phyloP scores from a whole-genome alignment of 35 echinoderm and acorn worm species.

The Nesometra sesokonis region DNA sequence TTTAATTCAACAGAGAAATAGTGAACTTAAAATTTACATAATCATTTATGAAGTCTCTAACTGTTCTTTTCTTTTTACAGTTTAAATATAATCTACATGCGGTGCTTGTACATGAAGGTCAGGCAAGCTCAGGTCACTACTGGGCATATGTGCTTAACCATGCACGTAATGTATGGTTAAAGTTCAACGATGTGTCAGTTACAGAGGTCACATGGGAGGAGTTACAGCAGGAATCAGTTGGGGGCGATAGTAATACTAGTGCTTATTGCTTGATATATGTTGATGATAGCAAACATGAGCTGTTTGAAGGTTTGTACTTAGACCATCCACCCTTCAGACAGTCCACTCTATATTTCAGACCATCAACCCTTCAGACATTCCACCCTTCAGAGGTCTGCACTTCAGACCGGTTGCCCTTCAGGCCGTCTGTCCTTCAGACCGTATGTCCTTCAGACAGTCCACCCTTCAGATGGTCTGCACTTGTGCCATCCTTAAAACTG shows the following conservation, averaged over 20 bases:
- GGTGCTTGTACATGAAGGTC: conserved; percentile 91
- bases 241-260: conserved; percentile 77
- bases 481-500: too few species aligned
- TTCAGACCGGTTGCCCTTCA: too few species aligned
- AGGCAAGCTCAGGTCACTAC: conserved; percentile 87
- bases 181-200: conserved; percentile 93
- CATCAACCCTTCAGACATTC: too few species aligned
- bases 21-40: too few species aligned
- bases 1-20: too few species aligned
- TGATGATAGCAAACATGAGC: conserved; percentile 50
- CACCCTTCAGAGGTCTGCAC: too few species aligned
- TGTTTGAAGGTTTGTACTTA: conserved; percentile 66
- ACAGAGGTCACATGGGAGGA: conserved; percentile 69
- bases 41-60: too few species aligned
- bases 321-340: neutral
- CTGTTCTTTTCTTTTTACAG: conserved; percentile 11
- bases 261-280: conserved; percentile 97
- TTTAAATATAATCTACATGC: conserved; percentile 79
- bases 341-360: too few species aligned
- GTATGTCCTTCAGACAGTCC: too few species aligned
- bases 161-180: conserved; percentile 70
- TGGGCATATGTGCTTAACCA: conserved; percentile 89
- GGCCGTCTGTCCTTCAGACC: too few species aligned
- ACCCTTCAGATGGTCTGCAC: too few species aligned
- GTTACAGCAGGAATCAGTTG: conserved; percentile 63